Evolutionary conservation across 2,113 vertebrate species (phyloP).

Genomic region (Thomomys bottae): DNA sequence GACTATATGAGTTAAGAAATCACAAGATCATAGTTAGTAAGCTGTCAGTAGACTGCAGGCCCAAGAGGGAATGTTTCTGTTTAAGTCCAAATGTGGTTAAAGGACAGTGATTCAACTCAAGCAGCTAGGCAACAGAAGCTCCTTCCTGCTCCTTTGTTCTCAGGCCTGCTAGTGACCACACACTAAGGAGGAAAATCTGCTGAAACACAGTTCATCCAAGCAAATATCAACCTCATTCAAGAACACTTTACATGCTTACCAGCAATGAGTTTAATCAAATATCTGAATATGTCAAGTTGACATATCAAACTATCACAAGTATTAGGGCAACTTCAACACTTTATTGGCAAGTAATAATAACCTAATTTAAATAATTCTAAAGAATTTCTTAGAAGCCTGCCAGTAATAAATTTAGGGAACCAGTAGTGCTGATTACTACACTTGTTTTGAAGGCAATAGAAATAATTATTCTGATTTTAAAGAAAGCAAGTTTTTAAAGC

Average conservation of each 20-base stretch:
- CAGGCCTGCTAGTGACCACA: neutral
- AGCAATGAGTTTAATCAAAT: neutral
- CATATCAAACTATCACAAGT: neutral
- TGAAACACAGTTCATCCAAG: neutral
- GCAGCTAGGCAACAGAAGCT: neutral
- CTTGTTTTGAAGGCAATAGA: constrained; percentile 23
- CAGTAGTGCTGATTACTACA: neutral
- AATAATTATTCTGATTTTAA: constrained; percentile 34
- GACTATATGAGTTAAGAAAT: neutral
- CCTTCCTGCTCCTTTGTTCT: neutral
- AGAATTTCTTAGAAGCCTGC: neutral
- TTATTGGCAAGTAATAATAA: neutral
- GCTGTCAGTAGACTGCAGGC: neutral
- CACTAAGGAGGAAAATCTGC: neutral
- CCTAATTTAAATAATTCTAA: constrained; percentile 26
- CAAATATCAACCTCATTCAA: constrained; percentile 9
- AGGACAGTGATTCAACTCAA: neutral
- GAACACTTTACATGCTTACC: neutral
- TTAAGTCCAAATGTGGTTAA: neutral
- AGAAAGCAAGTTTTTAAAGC: neutral
- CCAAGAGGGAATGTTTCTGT: neutral
- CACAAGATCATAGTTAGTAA: neutral
- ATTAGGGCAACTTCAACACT: neutral
- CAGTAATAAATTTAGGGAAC: neutral
- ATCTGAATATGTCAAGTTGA: neutral